A percentile compares a stretch with the other conserved stretches of the same genome.
phyloP scores from a whole-genome alignment of 37 sponge, comb jelly and placozoan species.

The Lycopodina hypogea region DNA sequence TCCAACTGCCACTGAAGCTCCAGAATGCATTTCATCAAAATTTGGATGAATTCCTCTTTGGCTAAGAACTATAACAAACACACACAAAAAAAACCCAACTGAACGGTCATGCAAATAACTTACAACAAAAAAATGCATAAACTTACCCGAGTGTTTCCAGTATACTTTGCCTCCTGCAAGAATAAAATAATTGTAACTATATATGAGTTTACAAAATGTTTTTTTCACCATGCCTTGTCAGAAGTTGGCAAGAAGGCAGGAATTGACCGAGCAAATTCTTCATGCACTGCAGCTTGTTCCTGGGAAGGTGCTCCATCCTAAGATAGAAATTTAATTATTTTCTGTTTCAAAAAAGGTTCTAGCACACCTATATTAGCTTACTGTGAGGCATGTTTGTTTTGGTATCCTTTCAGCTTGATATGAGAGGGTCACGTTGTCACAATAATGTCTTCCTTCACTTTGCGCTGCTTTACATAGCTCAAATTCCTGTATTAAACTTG shows the following conservation, averaged over 20 bases:
- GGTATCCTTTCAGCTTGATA: slow-evolving; percentile 95
- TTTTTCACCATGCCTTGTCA: not conserved
- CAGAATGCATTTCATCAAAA: slow-evolving; percentile 79
- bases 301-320: slow-evolving; percentile 78
- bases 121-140: not conserved
- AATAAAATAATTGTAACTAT: not conserved
- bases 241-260: slow-evolving; percentile 90
- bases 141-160: slow-evolving; percentile 16
- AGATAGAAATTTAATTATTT: not conserved
- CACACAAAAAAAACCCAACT: not conserved
- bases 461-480: slow-evolving; percentile 79
- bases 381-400: slow-evolving; percentile 63
- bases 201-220: not conserved
- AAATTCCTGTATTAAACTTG: slow-evolving; percentile 56
- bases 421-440: slow-evolving; percentile 69
- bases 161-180: not conserved
- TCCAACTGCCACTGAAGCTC: slow-evolving; percentile 73
- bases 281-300: slow-evolving; percentile 63
- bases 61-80: slow-evolving; percentile 58
- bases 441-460: slow-evolving; percentile 75
- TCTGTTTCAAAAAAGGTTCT: too few relatives aligned
- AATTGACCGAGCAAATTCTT: slow-evolving; percentile 89
- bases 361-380: not conserved
- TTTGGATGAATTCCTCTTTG: slow-evolving; percentile 69
- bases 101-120: not conserved